phyloP scores from a whole-genome alignment of 2,888 invertebrate species.

The Dione vanillae region DNA sequence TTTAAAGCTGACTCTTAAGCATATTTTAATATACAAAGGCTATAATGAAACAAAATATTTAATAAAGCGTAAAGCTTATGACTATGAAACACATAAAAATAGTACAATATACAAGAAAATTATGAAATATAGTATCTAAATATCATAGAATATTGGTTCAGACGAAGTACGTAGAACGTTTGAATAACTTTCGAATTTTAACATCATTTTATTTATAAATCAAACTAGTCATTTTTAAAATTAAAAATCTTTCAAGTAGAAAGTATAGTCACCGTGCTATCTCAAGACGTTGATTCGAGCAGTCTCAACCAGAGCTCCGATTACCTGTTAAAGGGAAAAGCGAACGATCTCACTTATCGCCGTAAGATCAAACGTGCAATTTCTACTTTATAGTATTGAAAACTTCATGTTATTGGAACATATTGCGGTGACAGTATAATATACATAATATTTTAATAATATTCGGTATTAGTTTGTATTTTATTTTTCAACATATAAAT shows the following conservation, averaged over 20 bases:
- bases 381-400: background rate
- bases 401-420: background rate
- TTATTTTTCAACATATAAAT: too few relatives aligned
- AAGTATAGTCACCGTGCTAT: conserved; percentile 21
- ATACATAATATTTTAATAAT: too few relatives aligned
- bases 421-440: background rate
- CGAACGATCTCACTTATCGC: conserved; percentile 18
- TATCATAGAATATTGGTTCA: too few relatives aligned
- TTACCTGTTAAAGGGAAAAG: conserved; percentile 24
- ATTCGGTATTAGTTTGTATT: too few relatives aligned
- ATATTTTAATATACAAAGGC: conserved; percentile 21
- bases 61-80: too few relatives aligned
- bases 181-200: background rate
- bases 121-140: too few relatives aligned
- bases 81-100: too few relatives aligned
- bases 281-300: conserved; percentile 31
- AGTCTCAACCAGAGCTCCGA: conserved; percentile 23
- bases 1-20: conserved; percentile 28
- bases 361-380: conserved; percentile 23
- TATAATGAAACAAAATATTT: conserved; percentile 22
- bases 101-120: too few relatives aligned
- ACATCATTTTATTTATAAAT: too few relatives aligned
- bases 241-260: background rate
- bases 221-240: too few relatives aligned
- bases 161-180: too few relatives aligned